phyloP scores from a whole-genome alignment of 2,888 invertebrate species.

The Allygus modestus region DNA sequence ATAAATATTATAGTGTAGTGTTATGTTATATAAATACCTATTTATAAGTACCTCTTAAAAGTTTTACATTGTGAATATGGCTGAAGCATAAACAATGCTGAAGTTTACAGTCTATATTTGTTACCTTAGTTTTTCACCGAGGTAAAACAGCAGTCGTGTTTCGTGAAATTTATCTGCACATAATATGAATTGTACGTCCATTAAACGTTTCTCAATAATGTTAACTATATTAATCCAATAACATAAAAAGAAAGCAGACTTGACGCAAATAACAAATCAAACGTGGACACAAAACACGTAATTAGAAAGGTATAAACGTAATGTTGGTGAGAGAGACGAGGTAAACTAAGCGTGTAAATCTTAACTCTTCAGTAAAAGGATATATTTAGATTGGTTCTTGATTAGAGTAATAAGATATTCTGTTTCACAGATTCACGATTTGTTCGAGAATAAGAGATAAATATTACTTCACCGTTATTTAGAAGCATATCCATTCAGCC shows the following conservation, averaged over 20 bases:
- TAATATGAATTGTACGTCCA: not conserved
- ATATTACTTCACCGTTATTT: conserved; percentile 34
- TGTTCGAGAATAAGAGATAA: not conserved
- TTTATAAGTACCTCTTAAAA: conserved; percentile 1
- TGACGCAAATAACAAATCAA: too few species aligned
- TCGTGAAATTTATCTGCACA: not conserved
- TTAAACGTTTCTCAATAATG: not conserved
- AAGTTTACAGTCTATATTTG: not conserved
- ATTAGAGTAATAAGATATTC: not conserved
- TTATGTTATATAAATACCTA: conserved; percentile 5
- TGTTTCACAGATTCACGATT: not conserved
- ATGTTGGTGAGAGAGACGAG: too few species aligned
- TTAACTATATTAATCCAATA: conserved; percentile 22
- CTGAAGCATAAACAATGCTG: conserved; percentile 12
- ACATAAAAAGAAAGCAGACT: not conserved
- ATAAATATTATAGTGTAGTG: conserved; percentile 40
- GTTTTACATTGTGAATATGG: conserved; percentile 20
- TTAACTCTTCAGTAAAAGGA: too few species aligned
- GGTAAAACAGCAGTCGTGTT: conserved; percentile 11
- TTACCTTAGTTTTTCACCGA: not conserved
- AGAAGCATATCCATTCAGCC: conserved; percentile 14
- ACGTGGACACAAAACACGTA: too few species aligned
- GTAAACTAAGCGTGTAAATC: too few species aligned
- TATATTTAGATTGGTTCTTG: too few species aligned
- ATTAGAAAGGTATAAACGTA: too few species aligned